These are phyloP conservation scores for Corythornis madagascariensis DNA, from an alignment of 2,113 vertebrate genomes.

Conservation along the genomic window DNA sequence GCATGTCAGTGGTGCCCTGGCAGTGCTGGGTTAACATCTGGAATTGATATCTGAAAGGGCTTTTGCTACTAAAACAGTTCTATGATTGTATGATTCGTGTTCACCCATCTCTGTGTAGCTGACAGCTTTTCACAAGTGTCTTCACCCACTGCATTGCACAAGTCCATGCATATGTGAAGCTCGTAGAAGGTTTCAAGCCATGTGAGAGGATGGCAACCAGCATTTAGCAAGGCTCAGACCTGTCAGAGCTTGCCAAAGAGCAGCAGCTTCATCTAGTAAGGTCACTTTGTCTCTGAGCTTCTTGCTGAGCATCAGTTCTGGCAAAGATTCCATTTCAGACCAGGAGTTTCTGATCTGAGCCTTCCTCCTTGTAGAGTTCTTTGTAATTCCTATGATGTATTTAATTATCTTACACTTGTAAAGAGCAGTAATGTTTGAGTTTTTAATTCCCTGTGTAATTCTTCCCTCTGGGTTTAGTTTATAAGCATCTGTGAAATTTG, in stretches of 20 bases:
- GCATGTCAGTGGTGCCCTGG: too few relatives aligned
- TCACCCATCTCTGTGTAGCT: fast-evolving
- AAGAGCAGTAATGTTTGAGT: not conserved
- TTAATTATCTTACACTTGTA: not conserved
- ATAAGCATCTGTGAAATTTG: not conserved
- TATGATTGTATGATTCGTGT: not conserved
- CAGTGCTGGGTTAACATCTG: too few relatives aligned
- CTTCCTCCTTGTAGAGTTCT: not conserved
- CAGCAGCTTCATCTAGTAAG: not conserved
- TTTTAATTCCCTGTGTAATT: not conserved
- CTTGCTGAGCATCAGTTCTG: not conserved
- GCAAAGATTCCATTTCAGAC: not conserved
- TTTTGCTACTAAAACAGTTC: not conserved
- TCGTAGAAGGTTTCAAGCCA: not conserved
- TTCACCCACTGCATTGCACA: not conserved
- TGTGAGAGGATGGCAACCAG: not conserved
- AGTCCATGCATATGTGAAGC: not conserved
- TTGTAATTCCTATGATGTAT: not conserved
- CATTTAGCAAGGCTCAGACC: not conserved
- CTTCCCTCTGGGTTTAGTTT: not conserved
- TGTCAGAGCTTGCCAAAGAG: not conserved
- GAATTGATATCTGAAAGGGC: not conserved
- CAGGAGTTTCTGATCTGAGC: not conserved
- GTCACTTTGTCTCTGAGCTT: not conserved
- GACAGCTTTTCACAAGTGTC: not conserved